A percentile compares a stretch with the other conserved stretches of the same genome.
Conservation (phyloP, 2,113 vertebrate species). For the Peromyscus polionotus region DNA sequence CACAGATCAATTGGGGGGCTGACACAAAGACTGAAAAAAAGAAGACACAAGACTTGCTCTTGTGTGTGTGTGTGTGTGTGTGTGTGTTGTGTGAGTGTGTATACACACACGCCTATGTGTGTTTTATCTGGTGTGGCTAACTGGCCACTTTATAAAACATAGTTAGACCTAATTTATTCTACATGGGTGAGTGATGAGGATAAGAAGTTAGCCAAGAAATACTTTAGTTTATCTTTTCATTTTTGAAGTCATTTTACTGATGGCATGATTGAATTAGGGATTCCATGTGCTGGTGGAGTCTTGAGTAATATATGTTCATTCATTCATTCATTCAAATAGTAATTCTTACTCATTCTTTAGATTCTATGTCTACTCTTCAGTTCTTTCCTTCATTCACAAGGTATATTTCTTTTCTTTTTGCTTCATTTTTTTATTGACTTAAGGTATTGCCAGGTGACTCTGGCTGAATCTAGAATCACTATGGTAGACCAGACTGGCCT, state of each 20-base stretch:
- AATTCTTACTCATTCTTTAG: not conserved
- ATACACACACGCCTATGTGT: not conserved
- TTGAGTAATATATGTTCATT: not conserved
- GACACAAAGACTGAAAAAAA: not conserved
- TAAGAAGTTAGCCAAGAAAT: not conserved
- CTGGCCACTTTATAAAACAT: not conserved
- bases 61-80: not conserved
- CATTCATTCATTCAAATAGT: not conserved
- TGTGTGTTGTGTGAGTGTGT: not conserved
- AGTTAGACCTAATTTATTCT: not conserved
- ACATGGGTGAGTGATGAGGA: not conserved
- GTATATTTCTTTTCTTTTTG: not conserved
- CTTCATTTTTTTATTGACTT: not conserved
- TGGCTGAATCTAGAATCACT: not conserved
- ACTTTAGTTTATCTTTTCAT: not conserved
- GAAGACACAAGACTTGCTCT: not conserved
- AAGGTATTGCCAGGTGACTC: not conserved
- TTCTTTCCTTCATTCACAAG: conserved; percentile 1
- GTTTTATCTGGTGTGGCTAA: not conserved
- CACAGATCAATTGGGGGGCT: not conserved
- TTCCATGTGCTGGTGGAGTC: not conserved
- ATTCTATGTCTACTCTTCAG: not conserved
- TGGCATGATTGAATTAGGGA: not conserved
- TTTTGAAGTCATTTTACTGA: not conserved
- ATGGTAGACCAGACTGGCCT: not conserved